Base-by-base conservation (phyloP, 1,140 invertebrate species). In the Drosophila ogumai region DNA sequence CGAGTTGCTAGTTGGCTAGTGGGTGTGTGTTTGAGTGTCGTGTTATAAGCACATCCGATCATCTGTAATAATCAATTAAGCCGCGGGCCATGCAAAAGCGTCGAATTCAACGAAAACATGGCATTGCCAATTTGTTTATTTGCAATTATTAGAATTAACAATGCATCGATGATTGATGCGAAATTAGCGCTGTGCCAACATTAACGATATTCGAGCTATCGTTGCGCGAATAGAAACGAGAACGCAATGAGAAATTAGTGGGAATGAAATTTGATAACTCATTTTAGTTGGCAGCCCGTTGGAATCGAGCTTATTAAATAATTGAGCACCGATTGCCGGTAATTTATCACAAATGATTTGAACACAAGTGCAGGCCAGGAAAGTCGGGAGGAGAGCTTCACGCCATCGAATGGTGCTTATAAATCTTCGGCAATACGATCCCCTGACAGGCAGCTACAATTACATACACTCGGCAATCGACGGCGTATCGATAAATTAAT, bases 321-420 rank as follows among this genome's bases (percentile, higher is more conserved):
- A 87, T 88, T 88, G 72, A 84, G 72, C 84, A 80, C 69, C 81
- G 68, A 84, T 71, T 90, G 57, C 59, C 61, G 69, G 55, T 65
- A 59, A 88, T 88, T 90, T 81, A 88, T 88, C 81, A 88, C 80
- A 78, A 90, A 85, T 90, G 81, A 85, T 79, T 81, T 82, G 61
- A 65, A 49, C 32, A 36, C 28, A 47, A 74, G 22, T 49, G 22
- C 43, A 6, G 43, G 43, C 34, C 34, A 25, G 10, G 41, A 34
- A 31, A 46, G 17, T 44, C n/a, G n/a, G 31, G 43, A 56, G 46
- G 32, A 19, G 17, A 13, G 17, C 31, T 36, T 54, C 75, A 84
- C 50, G 32, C 66, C 54, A 82, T 40, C 50, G 38, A 7, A 34
- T 52, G 32, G 79, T 60, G 68, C 61, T 66, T 77, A 88, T 88